These are phyloP conservation scores for Crotalus horridus DNA, from an alignment of 2,113 vertebrate genomes.

Conservation along the genomic window DNA sequence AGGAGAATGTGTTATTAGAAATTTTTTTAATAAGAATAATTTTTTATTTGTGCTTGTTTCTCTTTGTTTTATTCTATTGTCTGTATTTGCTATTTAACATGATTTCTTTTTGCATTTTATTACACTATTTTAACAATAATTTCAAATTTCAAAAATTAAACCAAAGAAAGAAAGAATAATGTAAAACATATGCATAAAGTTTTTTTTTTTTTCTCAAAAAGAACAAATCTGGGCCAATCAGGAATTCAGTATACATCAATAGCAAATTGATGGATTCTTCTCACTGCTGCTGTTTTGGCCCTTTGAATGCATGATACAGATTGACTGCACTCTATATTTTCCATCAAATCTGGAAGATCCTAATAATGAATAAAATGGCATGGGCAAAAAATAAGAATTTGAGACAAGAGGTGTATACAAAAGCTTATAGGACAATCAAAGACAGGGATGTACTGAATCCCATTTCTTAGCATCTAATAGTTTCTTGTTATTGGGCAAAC, in stretches of 20 bases:
- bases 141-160: background rate
- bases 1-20: background rate
- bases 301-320: background rate
- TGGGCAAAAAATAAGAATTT: background rate
- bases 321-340: background rate
- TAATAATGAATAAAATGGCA: background rate
- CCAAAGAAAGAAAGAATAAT: background rate
- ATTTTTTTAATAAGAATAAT: background rate
- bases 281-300: background rate
- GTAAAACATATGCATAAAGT: background rate
- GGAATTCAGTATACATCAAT: background rate
- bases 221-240: background rate
- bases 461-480: background rate
- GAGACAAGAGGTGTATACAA: background rate
- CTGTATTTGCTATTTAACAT: background rate
- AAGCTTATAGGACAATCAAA: background rate
- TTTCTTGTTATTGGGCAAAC: background rate
- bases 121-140: background rate
- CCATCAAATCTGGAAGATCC: background rate
- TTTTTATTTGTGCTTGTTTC: background rate
- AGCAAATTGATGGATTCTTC: background rate
- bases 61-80: background rate
- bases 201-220: background rate
- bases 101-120: background rate
- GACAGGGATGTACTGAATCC: background rate